Evolutionary conservation across 2,113 vertebrate species (phyloP), one percentile per base, ranked within the genome.

Genomic region (Rhombomys opimus): DNA sequence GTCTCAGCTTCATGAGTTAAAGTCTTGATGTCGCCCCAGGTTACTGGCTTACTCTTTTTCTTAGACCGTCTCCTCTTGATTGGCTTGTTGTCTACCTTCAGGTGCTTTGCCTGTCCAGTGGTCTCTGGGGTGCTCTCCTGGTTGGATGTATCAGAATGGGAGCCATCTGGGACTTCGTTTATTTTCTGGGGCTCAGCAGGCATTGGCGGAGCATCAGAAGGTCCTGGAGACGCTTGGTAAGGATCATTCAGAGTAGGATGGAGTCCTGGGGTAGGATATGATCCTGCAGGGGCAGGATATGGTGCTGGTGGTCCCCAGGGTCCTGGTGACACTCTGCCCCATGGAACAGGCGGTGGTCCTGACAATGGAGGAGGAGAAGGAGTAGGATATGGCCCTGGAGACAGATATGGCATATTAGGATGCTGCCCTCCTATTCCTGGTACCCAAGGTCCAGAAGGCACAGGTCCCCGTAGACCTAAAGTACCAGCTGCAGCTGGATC

Each of bases 361-460:
- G 98, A 98, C 76, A 98, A 98, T 96, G 98, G 99, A 97, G 98
- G 98, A 59, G 98, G 97, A 98, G 98, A 15, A 38, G 98, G 98
- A 95, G 98, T 17, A 0, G 99, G 98, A 95, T 99, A 99, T 82
- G 98, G 98, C 98, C 98, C 98, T 8, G 98, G 98, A 97, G 98
- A 98, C 91, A 98, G 98, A 91, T 99, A 99, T 92, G 99, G 99
- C 98, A 99, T 98, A 93, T 97, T 98, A 81, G 98, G 98, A 95
- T 99, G 99, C 90, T 99, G 99, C 94, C 98, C 99, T 95, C 99
- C 98, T 97, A 99, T 98, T 94, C 98, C 97, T 91, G 98, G 98
- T 89, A 98, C 98, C 99, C 99, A 99, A 57, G 98, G 98, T 97
- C 98, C 98, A 18, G 98, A 98, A 97, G 98, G 96, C 98, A 99